phyloP scores from a whole-genome alignment of 2,888 invertebrate species.

The Coelogynopora nodosa region DNA sequence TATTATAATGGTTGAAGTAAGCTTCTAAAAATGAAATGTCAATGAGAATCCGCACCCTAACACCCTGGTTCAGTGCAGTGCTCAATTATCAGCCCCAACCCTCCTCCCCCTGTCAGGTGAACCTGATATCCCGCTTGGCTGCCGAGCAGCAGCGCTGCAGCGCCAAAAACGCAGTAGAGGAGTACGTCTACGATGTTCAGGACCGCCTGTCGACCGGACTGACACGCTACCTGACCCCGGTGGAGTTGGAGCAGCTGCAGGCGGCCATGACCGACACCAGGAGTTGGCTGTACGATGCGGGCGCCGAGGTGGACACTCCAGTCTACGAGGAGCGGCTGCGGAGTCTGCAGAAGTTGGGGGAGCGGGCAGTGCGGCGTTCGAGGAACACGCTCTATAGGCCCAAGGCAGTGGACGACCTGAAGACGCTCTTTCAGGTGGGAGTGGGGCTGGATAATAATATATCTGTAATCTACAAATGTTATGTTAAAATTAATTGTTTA shows the following conservation, averaged over 20 bases:
- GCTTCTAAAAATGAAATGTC: too few relatives aligned
- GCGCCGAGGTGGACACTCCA: slow-evolving; percentile 82
- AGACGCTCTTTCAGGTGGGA: neutral
- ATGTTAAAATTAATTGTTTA: too few relatives aligned
- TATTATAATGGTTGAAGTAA: too few relatives aligned
- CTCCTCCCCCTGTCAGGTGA: slow-evolving; percentile 65
- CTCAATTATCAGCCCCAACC: too few relatives aligned
- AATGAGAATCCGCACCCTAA: too few relatives aligned
- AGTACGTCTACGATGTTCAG: slow-evolving; percentile 93
- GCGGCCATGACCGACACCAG: slow-evolving; percentile 76
- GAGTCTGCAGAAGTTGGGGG: slow-evolving; percentile 62
- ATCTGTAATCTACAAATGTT: too few relatives aligned
- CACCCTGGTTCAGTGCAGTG: too few relatives aligned
- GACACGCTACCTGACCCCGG: slow-evolving; percentile 72
- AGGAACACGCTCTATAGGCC: neutral
- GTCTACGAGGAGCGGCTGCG: slow-evolving; percentile 67
- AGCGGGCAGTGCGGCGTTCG: neutral
- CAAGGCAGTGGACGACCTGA: neutral
- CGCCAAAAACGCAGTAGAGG: slow-evolving; percentile 91
- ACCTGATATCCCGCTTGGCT: slow-evolving; percentile 70
- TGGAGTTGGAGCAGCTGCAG: slow-evolving; percentile 57
- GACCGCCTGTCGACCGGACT: slow-evolving; percentile 76
- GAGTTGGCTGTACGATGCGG: slow-evolving; percentile 93
- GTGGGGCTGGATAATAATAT: too few relatives aligned
- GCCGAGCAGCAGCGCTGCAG: slow-evolving; percentile 90